Evolutionary conservation across 2,113 vertebrate genomes (phyloP).

Genomic region (Phasianus colchicus): DNA sequence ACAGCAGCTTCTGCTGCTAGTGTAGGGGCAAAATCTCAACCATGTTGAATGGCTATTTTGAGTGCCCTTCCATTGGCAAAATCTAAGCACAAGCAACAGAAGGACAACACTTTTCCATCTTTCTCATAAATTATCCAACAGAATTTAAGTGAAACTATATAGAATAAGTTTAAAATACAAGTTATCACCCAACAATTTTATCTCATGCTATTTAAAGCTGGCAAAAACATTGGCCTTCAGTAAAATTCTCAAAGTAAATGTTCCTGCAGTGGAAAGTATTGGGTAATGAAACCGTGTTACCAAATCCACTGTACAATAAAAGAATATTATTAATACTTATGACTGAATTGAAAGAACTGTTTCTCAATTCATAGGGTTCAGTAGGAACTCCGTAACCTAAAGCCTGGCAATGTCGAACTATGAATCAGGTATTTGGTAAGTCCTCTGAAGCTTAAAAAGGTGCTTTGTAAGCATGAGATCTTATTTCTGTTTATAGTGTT

Average conservation of each 20-base stretch:
- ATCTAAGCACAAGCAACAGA: neutral
- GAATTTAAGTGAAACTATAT: neutral
- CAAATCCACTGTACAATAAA: neutral
- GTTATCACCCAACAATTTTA: neutral
- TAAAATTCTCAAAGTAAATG: neutral
- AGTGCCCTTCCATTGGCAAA: neutral
- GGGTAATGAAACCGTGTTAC: neutral
- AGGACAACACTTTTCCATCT: neutral
- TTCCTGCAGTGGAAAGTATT: neutral
- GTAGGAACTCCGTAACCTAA: neutral
- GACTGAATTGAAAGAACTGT: neutral
- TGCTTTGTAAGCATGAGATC: neutral
- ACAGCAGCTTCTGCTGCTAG: neutral
- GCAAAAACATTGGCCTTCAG: neutral
- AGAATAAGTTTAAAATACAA: neutral
- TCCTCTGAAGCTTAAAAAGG: neutral
- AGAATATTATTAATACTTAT: neutral
- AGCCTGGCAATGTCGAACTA: neutral
- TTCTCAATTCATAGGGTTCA: neutral
- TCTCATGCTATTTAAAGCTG: neutral
- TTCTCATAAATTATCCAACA: neutral
- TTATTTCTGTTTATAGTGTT: neutral
- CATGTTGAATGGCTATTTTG: neutral
- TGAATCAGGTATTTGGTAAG: neutral
- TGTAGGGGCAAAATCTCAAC: neutral